Evolutionary conservation across 2,888 invertebrate genomes (phyloP).

Genomic region (Calliphora vomitoria): DNA sequence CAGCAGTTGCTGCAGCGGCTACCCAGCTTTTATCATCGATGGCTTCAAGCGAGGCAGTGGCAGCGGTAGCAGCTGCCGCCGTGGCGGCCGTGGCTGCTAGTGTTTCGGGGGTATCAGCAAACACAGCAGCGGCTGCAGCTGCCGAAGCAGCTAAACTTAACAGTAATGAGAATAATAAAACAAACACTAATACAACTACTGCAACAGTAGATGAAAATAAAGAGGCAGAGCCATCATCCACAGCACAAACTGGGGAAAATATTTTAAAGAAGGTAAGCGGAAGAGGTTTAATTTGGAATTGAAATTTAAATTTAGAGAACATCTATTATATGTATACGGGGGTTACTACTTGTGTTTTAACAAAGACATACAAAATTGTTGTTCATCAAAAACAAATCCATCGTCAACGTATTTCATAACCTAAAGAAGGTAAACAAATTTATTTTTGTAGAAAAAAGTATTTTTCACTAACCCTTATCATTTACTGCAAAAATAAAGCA

Average conservation of each 20-base stretch:
- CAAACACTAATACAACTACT: constrained; percentile 70
- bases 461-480: too few relatives aligned
- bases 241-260: constrained; percentile 74
- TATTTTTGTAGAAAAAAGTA: too few relatives aligned
- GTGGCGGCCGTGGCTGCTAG: constrained; percentile 76
- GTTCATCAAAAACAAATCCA: too few relatives aligned
- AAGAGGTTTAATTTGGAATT: not conserved
- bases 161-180: constrained; percentile 70
- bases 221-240: constrained; percentile 69
- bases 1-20: constrained; percentile 82
- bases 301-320: too few relatives aligned
- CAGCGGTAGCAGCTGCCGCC: constrained; percentile 82
- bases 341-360: too few relatives aligned
- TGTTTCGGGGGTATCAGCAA: constrained; percentile 73
- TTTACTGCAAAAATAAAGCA: too few relatives aligned
- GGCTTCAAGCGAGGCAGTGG: constrained; percentile 82
- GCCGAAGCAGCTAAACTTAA: constrained; percentile 69
- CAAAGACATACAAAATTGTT: not conserved
- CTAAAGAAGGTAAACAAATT: too few relatives aligned
- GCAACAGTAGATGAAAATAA: constrained; percentile 68
- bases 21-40: constrained; percentile 82
- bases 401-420: too few relatives aligned
- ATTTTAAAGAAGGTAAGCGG: constrained; percentile 76
- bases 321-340: too few relatives aligned
- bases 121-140: constrained; percentile 67